Evolutionary conservation across 2,113 vertebrate species (phyloP), one percentile per base, ranked within the genome.

Genomic region (Aegithalos caudatus): DNA sequence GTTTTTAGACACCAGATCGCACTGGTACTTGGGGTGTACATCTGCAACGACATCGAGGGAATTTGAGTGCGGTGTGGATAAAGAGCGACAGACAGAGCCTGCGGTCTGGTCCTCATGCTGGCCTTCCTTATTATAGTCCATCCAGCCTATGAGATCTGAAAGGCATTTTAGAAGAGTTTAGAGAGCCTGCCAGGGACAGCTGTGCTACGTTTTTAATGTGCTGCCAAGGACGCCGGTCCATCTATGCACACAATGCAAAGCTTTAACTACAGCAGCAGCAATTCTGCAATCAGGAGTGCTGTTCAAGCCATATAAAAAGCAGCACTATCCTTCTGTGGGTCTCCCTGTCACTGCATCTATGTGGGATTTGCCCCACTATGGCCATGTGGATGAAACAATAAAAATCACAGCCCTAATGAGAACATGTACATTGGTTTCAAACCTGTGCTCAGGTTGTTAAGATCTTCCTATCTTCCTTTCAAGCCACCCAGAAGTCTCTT

Each of bases 1-100:
- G 1, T 99, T 99, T 96, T 98, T 98, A 91, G 98, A 98, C 91
- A 99, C 98, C 87, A 99, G 98, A 95, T 99, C 98, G 9, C 98
- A 99, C 92, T 99, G 98, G 93, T 98, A 99, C 96, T 98, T 99
- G 44, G 98, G 98, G 50, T 98, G 98, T 29, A 98, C 97, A 91
- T 99, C 98, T 94, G 97, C 95, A 95, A 98, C 85, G 81, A 98
- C 96, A 92, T 98, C 98, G 84, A 97, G 72, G 92, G 97, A 97
- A 90, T 98, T 98, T 53, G 98, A 98, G 93, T 98, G 98, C 74
- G 98, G 98, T 80, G 97, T 98, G 18, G 98, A 98, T 47, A 97
- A 97, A n/a, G 98, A 98, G 89, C 89, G 94, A 56, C 97, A 97
- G 53, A 98, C 96, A 31, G 97, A 97, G 94, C 92, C 97, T 38